Conservation (phyloP, 1,140 invertebrate genomes). For the Brachionus sp. region DNA sequence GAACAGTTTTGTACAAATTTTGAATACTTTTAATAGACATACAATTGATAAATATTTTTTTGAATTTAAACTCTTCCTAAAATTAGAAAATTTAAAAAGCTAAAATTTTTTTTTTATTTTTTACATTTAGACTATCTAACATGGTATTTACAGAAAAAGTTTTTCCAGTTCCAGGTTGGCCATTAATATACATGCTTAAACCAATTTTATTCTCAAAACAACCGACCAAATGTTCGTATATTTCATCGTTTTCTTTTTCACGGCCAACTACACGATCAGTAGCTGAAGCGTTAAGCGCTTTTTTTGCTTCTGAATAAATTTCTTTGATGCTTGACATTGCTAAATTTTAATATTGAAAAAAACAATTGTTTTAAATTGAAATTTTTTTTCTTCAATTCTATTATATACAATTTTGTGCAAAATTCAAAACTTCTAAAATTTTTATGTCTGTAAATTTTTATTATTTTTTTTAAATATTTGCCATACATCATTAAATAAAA, state of each 20-base stretch:
- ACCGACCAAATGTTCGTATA: slow-evolving; percentile 68
- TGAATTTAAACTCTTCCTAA: slow-evolving; percentile 58
- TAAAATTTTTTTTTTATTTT: not conserved
- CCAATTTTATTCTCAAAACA: slow-evolving; percentile 69
- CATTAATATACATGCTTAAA: slow-evolving; percentile 84
- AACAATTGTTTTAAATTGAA: not conserved
- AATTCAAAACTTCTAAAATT: too few relatives aligned
- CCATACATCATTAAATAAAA: too few relatives aligned
- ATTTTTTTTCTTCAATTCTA: not conserved
- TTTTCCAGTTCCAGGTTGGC: slow-evolving; percentile 92
- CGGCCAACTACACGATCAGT: slow-evolving; percentile 71
- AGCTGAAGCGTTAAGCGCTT: slow-evolving; percentile 69
- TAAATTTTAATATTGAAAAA: not conserved
- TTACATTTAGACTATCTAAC: slow-evolving; percentile 60
- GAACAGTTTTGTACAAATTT: slow-evolving; percentile 42
- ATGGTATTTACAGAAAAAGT: slow-evolving; percentile 78
- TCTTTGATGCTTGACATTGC: slow-evolving; percentile 18
- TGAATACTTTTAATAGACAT: slow-evolving; percentile 47
- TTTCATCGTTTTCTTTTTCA: slow-evolving; percentile 70
- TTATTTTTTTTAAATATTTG: too few relatives aligned
- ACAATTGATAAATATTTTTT: slow-evolving; percentile 47
- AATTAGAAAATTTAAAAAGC: slow-evolving; percentile 50
- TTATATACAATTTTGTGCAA: too few relatives aligned
- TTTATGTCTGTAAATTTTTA: too few relatives aligned
- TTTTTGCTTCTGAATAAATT: slow-evolving; percentile 55